These are phyloP conservation scores for Agrochola macilenta DNA, from an alignment of 2,888 invertebrate genomes.

Conservation along the genomic window DNA sequence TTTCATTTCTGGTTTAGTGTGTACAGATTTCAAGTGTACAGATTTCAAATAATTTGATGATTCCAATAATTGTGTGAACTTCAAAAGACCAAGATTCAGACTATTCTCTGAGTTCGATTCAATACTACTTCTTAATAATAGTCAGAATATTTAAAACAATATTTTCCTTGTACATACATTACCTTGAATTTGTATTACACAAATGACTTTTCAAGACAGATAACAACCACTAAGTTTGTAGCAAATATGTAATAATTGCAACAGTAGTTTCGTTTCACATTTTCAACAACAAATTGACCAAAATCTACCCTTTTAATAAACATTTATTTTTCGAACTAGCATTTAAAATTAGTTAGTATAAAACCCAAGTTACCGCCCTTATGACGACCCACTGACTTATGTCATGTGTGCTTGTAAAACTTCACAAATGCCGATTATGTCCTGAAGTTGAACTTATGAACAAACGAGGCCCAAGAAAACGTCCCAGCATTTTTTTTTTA, in stretches of 20 bases:
- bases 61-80: background rate
- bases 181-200: background rate
- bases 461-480: too few relatives aligned
- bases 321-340: background rate
- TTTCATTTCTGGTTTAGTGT: background rate
- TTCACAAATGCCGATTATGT: too few relatives aligned
- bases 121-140: background rate
- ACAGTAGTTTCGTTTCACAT: too few relatives aligned
- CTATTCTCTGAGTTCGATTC: background rate
- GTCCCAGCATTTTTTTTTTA: too few relatives aligned
- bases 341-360: too few relatives aligned
- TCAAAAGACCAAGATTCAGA: background rate
- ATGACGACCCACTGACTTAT: too few relatives aligned
- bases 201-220: background rate
- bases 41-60: background rate
- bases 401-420: too few relatives aligned
- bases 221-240: background rate
- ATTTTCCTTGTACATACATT: background rate
- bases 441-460: too few relatives aligned
- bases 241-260: background rate
- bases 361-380: too few relatives aligned
- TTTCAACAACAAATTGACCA: background rate
- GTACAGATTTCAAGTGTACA: background rate
- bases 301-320: background rate
- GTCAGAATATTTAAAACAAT: background rate